A percentile compares a stretch with the other conserved stretches of the same genome.
Evolutionary conservation across 2,113 vertebrate species (phyloP).

Genomic region (Misgurnus mizolepis): DNA sequence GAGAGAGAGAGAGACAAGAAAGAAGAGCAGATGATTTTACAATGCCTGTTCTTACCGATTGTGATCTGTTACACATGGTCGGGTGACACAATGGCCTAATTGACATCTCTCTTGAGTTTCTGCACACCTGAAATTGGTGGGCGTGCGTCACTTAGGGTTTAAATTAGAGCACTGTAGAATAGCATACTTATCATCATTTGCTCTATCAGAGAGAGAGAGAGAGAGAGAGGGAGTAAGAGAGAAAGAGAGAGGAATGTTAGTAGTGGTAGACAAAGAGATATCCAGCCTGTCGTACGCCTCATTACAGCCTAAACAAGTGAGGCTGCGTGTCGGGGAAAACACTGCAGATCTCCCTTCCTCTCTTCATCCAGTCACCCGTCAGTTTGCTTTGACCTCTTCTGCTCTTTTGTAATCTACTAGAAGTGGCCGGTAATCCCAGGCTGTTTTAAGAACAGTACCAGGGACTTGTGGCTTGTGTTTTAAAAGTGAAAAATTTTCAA

Average conservation of each 20-base stretch:
- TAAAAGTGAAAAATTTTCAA: neutral
- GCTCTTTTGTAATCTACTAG: slow-evolving; percentile 12
- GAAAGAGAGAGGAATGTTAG: slow-evolving; percentile 18
- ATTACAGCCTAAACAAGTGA: slow-evolving; percentile 48
- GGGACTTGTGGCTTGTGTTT: slow-evolving; percentile 13
- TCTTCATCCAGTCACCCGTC: slow-evolving; percentile 47
- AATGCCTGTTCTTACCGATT: slow-evolving; percentile 26
- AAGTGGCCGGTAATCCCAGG: slow-evolving; percentile 7
- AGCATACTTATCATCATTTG: neutral
- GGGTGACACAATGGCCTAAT: slow-evolving; percentile 15
- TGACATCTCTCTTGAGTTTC: slow-evolving; percentile 16
- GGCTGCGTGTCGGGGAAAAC: slow-evolving; percentile 36
- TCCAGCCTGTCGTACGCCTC: slow-evolving; percentile 45
- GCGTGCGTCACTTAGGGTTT: neutral
- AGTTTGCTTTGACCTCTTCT: slow-evolving; percentile 1
- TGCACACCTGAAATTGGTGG: neutral
- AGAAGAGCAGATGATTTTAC: slow-evolving; percentile 25
- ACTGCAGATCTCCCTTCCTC: slow-evolving; percentile 18
- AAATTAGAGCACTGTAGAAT: too few species aligned
- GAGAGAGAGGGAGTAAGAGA: slow-evolving; percentile 26
- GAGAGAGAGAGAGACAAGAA: slow-evolving; percentile 43
- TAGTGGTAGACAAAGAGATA: slow-evolving; percentile 31
- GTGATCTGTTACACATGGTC: slow-evolving; percentile 22
- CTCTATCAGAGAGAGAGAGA: slow-evolving; percentile 11
- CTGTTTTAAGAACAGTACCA: slow-evolving; percentile 5